Evolutionary conservation across 23 tunicate species (phyloP), one percentile per base, ranked within the genome.

Genomic region (Ciona savignyi): DNA sequence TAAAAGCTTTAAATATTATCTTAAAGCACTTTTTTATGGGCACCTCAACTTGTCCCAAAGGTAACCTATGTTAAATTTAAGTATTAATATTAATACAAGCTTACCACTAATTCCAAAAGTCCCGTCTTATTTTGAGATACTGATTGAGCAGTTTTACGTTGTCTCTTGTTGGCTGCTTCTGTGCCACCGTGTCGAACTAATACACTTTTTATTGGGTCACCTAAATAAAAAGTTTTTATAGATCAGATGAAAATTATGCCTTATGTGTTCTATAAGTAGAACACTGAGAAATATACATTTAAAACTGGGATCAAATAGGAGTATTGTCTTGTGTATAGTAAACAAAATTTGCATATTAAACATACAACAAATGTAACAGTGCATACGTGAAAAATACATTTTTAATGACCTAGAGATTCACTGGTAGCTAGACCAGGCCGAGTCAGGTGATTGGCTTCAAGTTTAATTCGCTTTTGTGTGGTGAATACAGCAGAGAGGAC

Each of bases 351-450:
- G 51, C 76, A n/a, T 26, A 25, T 9, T 9, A 9, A 6, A 6
- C 6, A 64, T 20, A 11, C 56, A 9, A 42, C 56, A 42, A 42
- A 42, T 42, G 11, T 42, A 42, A 42, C 56, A 6, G 56, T 42
- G 15, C 56, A 42, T 42, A 42, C 56, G 15, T 15, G 9, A 42
- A 42, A 42, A 42, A 42, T 42, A 42, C 9, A 9, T 6, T 42
- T 42, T 42, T 42, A n/a, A n/a, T n/a, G n/a, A 78, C 96, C 96
- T 73, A 77, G 68, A 72, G 76, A 72, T 88, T 88, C 96, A 73
- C 96, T 88, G 30, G 96, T 76, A 4, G 83, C 81, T 21, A 88
- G 60, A 2, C 96, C 96, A 42, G 96, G 96, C 32, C 84, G 72
- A 0, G 79, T 56, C 56, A 81, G 33, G 27, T 72, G 67, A 2